These are phyloP conservation scores for Fratercula arctica DNA, from an alignment of 2,797 vertebrate genomes.

Conservation along the genomic window DNA sequence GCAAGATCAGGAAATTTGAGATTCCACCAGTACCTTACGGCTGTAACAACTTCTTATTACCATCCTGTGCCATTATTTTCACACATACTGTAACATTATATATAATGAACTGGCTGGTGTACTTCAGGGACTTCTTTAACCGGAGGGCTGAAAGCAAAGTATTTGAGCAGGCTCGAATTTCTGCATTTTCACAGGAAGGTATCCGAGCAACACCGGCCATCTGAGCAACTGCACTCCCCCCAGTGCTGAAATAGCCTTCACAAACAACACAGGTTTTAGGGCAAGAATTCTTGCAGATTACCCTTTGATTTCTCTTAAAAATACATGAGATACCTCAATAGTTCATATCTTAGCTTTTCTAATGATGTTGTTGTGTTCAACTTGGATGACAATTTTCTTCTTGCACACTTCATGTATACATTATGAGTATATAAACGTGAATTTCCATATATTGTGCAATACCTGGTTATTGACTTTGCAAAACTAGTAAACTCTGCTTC, in stretches of 20 bases:
- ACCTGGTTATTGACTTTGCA: not conserved
- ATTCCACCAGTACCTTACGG: not conserved
- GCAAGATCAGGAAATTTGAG: not conserved
- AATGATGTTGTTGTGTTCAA: not conserved
- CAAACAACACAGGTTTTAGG: not conserved
- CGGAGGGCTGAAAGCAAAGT: not conserved
- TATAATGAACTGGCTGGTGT: not conserved
- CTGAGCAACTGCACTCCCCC: not conserved
- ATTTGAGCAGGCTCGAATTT: not conserved
- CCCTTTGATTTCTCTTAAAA: not conserved
- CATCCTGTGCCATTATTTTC: not conserved
- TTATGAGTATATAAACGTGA: not conserved
- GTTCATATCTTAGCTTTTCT: not conserved
- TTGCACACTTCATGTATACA: not conserved
- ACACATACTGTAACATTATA: not conserved
- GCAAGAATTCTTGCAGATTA: not conserved
- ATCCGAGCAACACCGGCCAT: not conserved
- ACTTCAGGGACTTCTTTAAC: not conserved
- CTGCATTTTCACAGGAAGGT: not conserved
- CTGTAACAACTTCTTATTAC: not conserved
- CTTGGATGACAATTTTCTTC: not conserved
- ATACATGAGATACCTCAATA: not conserved
- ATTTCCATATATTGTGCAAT: not conserved
- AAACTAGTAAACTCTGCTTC: not conserved
- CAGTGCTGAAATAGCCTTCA: not conserved